phyloP scores from a whole-genome alignment of 92 coral and sea anemone species.

The Pocillopora grandis region DNA sequence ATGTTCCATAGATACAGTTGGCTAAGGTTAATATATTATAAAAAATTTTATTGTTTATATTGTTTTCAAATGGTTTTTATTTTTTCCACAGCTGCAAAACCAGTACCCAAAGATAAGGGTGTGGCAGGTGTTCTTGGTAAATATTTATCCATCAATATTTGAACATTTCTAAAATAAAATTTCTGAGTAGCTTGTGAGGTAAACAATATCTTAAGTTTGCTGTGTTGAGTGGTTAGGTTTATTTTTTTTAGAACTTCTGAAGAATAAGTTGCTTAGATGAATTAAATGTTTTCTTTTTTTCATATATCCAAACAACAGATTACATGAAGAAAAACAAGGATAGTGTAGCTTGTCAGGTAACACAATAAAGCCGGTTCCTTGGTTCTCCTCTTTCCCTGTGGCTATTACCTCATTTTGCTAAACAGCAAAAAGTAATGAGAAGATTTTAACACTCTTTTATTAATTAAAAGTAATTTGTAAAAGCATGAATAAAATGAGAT shows the following conservation, averaged over 20 bases:
- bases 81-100: constrained; percentile 63
- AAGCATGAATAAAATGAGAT: too few species aligned
- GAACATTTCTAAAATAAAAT: too few species aligned
- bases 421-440: too few species aligned
- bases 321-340: constrained; percentile 96
- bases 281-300: not conserved
- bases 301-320: constrained; percentile 37
- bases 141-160: constrained; percentile 8
- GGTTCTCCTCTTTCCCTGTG: not conserved
- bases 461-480: too few species aligned
- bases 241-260: not conserved
- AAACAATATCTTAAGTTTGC: too few species aligned
- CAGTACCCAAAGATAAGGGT: constrained; percentile 98
- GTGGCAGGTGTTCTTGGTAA: constrained; percentile 89
- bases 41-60: not conserved
- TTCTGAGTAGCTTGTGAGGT: too few species aligned
- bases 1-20: not conserved
- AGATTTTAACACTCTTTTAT: too few species aligned
- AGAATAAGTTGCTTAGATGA: not conserved
- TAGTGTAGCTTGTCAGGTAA: constrained; percentile 81
- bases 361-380: not conserved
- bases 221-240: too few species aligned
- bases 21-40: not conserved
- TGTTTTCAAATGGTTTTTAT: not conserved
- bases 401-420: not conserved